Evolutionary conservation across 2,888 invertebrate species (phyloP), one percentile per base, ranked within the genome.

Genomic region (Meandrusa payeni): DNA sequence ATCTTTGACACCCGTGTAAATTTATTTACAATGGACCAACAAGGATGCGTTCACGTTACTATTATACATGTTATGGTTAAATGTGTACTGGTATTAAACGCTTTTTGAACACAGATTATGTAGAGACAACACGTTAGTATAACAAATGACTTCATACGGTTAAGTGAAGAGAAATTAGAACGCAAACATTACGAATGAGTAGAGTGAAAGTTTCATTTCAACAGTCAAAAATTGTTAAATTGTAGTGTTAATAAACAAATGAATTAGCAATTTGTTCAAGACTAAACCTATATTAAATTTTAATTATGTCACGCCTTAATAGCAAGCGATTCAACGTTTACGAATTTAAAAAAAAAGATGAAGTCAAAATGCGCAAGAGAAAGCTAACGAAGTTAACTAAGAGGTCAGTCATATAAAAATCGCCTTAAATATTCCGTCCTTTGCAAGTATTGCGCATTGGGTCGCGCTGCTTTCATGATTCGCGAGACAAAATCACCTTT

Each of bases 381-480:
- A 26, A 38, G 9, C 40, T 15, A 42, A 48, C 33, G 50, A 41
- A 37, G 15, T 15, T 4, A 15, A 15, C 2, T 42, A 51, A 46
- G 47, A 60, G 60, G n/a, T n/a, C n/a, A n/a, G n/a, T n/a, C n/a
- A 59, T 40, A 52, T 41, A 52, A 51, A 59, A 55, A 57, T 61
- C 61, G 68, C 55, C 62, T 73, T 58, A 74, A 67, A 74, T 76
- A 72, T 71, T 61, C 50, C 61, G 63, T 63, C 64, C 57, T 72
- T 71, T 59, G 64, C 64, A 69, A 69, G 77, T 73, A 79, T 78
- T 86, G 86, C 86, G 86, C 86, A 87, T 78, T 72, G 74, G 64
- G 69, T 64, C 75, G 85, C 83, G 85, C 77, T 73, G 79, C 73
- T 71, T 69, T 64, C 56, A 64, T 19, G 55, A 54, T 55, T 64